Evolutionary conservation across 1,140 invertebrate genomes (phyloP).

Genomic region (Branchinecta lynchi): DNA sequence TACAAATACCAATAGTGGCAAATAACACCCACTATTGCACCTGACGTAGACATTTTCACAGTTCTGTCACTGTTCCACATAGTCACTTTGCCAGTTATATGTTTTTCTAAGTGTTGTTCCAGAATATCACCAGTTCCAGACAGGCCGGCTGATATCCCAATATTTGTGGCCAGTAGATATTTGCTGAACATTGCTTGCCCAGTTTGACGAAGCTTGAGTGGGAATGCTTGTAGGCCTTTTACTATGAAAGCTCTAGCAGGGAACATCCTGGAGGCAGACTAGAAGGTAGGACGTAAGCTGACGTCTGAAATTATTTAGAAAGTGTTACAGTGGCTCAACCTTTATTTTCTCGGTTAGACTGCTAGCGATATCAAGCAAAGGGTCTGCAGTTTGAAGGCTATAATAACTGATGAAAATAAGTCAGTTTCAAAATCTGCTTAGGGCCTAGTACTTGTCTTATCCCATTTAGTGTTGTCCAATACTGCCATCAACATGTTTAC

Average conservation of each 20-base stretch:
- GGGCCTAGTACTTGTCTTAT: too few relatives aligned
- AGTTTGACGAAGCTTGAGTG: not conserved
- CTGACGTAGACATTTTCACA: constrained; percentile 58
- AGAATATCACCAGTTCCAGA: constrained; percentile 62
- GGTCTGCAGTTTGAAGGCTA: too few relatives aligned
- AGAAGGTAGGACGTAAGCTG: too few relatives aligned
- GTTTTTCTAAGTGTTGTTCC: constrained; percentile 68
- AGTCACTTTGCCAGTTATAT: constrained; percentile 35
- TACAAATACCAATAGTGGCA: constrained; percentile 71
- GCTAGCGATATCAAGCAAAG: too few relatives aligned
- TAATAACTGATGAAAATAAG: too few relatives aligned
- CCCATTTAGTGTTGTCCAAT: too few relatives aligned
- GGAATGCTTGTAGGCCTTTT: too few relatives aligned
- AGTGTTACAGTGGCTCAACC: too few relatives aligned
- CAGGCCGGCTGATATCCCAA: constrained; percentile 57
- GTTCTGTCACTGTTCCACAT: constrained; percentile 50
- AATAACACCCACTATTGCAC: constrained; percentile 57
- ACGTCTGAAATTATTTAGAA: too few relatives aligned
- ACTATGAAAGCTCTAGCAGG: not conserved
- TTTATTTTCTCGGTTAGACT: too few relatives aligned
- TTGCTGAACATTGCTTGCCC: constrained; percentile 31
- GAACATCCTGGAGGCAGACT: not conserved
- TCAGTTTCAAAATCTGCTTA: too few relatives aligned
- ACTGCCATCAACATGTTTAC: too few relatives aligned
- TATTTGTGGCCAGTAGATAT: constrained; percentile 67